These are phyloP conservation scores for human DNA, from an alignment of 2,113 vertebrate species.

Conservation along the genomic window DNA sequence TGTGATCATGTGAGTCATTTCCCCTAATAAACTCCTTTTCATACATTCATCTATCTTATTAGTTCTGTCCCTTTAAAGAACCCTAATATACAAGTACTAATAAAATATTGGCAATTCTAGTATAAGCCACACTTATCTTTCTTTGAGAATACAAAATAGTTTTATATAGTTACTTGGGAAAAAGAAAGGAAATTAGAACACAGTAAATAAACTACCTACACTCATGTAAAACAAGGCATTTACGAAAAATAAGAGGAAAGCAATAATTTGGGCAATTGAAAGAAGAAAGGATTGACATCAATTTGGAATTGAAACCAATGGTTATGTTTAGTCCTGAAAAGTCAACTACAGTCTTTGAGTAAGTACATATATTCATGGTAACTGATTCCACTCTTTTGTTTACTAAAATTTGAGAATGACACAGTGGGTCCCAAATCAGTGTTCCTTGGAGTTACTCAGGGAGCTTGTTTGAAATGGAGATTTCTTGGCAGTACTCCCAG, in stretches of 20 bases:
- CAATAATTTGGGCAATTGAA: neutral
- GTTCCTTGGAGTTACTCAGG: neutral
- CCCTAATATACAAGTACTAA: neutral
- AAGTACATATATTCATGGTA: neutral
- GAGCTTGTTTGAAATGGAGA: neutral
- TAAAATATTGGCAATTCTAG: neutral
- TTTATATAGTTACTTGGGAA: neutral
- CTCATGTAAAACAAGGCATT: neutral
- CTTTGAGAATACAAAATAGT: neutral
- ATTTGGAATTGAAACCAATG: neutral
- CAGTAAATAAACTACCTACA: neutral
- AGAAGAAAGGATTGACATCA: neutral
- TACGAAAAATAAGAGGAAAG: neutral
- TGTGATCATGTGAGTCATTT: no score
- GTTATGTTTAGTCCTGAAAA: neutral
- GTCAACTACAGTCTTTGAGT: neutral
- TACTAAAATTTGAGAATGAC: neutral
- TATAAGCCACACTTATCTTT: constrained; percentile 14
- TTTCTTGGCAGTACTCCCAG: neutral
- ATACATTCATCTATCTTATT: no score
- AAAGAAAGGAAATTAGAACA: neutral
- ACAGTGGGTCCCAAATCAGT: neutral
- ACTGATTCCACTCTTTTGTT: neutral
- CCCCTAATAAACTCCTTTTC: no score
- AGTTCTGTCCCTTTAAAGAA: no score